These are phyloP conservation scores for Dermolepida albohirtum DNA, from an alignment of 2,888 invertebrate species.

Conservation along the genomic window DNA sequence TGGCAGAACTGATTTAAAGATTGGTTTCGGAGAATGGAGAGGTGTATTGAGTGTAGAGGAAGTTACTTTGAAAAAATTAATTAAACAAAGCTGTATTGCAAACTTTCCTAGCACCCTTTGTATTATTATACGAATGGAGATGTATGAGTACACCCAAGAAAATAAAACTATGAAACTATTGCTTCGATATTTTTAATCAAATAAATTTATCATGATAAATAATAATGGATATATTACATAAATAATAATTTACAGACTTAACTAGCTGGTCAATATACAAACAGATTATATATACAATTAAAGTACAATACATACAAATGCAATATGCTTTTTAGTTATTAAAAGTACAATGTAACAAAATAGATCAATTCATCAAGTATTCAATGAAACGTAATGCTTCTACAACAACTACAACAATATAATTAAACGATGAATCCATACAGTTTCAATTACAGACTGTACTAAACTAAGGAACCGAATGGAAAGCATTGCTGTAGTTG, in stretches of 20 bases:
- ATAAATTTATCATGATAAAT: constrained; percentile 51
- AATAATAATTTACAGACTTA: constrained; percentile 50
- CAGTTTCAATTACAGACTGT: neutral
- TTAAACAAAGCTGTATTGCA: too few relatives aligned
- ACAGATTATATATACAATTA: constrained; percentile 52
- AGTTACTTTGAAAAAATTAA: too few relatives aligned
- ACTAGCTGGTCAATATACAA: constrained; percentile 50
- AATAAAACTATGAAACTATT: constrained; percentile 23
- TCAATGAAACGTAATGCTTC: constrained; percentile 38
- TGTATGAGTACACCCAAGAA: neutral
- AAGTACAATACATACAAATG: constrained; percentile 54
- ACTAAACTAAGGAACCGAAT: constrained; percentile 4
- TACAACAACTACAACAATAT: constrained; percentile 37
- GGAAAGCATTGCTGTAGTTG: constrained; percentile 30
- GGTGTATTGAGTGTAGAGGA: too few relatives aligned
- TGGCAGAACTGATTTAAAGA: too few relatives aligned
- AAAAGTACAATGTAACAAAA: constrained; percentile 21
- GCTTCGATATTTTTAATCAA: constrained; percentile 39
- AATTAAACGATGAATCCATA: constrained; percentile 25
- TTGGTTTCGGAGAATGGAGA: too few relatives aligned
- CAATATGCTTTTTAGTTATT: constrained; percentile 19
- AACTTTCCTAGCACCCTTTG: too few relatives aligned
- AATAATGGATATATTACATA: constrained; percentile 50
- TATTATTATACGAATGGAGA: too few relatives aligned
- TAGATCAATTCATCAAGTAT: constrained; percentile 32